Percentiles rank a stretch among this genome's conserved stretches.
phyloP scores from a whole-genome alignment of 2,113 vertebrate genomes.

The Pangasianodon hypophthalmus region DNA sequence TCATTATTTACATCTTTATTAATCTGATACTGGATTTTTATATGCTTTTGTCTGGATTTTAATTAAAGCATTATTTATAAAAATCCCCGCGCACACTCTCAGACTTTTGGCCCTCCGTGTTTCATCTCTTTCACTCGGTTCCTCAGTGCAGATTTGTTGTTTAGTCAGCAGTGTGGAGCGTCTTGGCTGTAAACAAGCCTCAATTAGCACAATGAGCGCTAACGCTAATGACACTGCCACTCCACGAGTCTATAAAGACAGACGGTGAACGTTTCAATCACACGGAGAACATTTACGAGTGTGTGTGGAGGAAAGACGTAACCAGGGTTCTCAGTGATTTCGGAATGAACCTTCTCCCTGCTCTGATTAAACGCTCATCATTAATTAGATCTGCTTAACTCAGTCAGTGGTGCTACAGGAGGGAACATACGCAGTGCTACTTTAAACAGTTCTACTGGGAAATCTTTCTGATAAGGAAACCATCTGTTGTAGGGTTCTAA shows the following conservation, averaged over 20 bases:
- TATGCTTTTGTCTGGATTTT: not conserved
- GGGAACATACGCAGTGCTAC: not conserved
- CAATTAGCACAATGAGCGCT: constrained; percentile 73
- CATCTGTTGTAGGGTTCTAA: not conserved
- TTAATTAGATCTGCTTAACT: not conserved
- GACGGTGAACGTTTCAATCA: not conserved
- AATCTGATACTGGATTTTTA: not conserved
- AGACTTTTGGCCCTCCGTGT: not conserved
- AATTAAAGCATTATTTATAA: not conserved
- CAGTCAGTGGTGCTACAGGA: not conserved
- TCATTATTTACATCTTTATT: not conserved
- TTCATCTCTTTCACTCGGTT: not conserved
- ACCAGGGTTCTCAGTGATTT: not conserved
- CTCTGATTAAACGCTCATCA: not conserved
- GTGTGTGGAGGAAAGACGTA: not conserved
- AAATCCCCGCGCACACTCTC: not conserved
- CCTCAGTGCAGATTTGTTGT: constrained; percentile 10
- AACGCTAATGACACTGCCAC: constrained; percentile 45
- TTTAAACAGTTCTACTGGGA: not conserved
- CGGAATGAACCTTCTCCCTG: not conserved
- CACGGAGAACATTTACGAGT: not conserved
- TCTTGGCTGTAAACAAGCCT: constrained; percentile 57
- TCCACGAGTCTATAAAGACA: constrained; percentile 48
- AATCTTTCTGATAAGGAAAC: not conserved
- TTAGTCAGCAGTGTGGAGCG: constrained; percentile 33